Percentiles rank a stretch among this genome's conserved stretches.
Evolutionary conservation across 2,113 vertebrate species (phyloP).

Genomic region (Phylloscopus trochilus): DNA sequence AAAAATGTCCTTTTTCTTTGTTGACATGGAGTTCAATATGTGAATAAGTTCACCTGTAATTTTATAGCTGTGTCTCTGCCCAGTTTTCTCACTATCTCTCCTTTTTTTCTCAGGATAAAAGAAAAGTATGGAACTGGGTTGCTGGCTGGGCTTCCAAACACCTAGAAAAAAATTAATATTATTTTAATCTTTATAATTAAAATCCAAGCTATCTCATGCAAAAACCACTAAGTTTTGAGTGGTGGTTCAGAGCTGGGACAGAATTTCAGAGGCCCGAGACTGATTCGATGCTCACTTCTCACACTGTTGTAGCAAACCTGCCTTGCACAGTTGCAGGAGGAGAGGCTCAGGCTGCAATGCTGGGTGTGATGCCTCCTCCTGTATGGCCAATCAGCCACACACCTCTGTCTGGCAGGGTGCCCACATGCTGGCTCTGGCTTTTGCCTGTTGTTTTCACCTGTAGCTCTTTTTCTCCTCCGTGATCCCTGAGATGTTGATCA

Average conservation of each 20-base stretch:
- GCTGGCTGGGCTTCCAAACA: background rate
- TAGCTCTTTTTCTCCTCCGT: background rate
- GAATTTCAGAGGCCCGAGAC: background rate
- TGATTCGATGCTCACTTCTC: background rate
- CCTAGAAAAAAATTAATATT: background rate
- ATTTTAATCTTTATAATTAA: background rate
- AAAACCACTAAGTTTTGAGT: background rate
- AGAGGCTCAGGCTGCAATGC: background rate
- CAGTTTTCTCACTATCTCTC: background rate
- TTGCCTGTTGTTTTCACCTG: background rate
- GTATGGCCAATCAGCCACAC: fast-evolving
- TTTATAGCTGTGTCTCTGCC: background rate
- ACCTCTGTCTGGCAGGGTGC: fast-evolving
- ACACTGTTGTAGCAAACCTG: background rate
- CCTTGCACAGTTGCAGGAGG: background rate
- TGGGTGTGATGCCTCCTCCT: background rate
- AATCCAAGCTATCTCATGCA: background rate
- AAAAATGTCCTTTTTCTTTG: background rate
- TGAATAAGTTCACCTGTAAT: background rate
- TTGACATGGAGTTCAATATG: background rate
- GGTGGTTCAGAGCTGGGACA: background rate
- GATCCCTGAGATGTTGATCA: background rate
- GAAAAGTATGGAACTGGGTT: background rate
- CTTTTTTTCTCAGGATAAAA: background rate
- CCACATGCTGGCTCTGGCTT: background rate